phyloP scores from a whole-genome alignment of 2,797 vertebrate genomes.

The Propithecus deckenii region DNA sequence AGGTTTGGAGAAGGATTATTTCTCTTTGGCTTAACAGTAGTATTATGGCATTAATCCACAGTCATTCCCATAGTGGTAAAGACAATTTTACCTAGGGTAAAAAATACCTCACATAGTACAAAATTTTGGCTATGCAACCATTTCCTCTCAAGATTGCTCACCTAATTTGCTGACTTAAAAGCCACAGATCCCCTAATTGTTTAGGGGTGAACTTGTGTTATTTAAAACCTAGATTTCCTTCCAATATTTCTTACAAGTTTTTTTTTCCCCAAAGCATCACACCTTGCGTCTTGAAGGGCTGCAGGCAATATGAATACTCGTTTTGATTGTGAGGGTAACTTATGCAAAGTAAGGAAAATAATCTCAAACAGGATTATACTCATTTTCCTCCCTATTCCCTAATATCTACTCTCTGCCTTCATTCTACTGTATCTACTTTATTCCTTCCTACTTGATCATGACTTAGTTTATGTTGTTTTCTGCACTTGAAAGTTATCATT shows the following conservation, averaged over 20 bases:
- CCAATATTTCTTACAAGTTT: slow-evolving; percentile 32
- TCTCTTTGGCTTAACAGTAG: slow-evolving; percentile 21
- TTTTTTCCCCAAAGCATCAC: not conserved
- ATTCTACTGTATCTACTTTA: not conserved
- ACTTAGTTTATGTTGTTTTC: not conserved
- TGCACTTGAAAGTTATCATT: not conserved
- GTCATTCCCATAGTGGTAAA: not conserved
- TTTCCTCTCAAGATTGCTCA: slow-evolving; percentile 35
- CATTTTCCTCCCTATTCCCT: not conserved
- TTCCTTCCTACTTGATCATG: not conserved
- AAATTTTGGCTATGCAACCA: not conserved
- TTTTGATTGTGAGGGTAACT: not conserved
- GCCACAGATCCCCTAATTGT: not conserved
- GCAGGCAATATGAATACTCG: not conserved
- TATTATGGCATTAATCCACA: not conserved
- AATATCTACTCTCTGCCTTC: not conserved
- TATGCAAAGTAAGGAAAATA: slow-evolving; percentile 43
- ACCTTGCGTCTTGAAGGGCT: not conserved
- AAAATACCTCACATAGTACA: not conserved
- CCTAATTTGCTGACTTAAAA: slow-evolving; percentile 39
- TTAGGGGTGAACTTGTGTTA: not conserved
- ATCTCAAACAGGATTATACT: not conserved
- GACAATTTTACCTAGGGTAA: not conserved
- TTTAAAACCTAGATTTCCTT: not conserved
- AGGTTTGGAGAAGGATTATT: slow-evolving; percentile 15